Percentiles rank a stretch among this genome's conserved stretches.
phyloP scores from a whole-genome alignment of 2,797 vertebrate genomes.

The Catamblyrhynchus diadema region DNA sequence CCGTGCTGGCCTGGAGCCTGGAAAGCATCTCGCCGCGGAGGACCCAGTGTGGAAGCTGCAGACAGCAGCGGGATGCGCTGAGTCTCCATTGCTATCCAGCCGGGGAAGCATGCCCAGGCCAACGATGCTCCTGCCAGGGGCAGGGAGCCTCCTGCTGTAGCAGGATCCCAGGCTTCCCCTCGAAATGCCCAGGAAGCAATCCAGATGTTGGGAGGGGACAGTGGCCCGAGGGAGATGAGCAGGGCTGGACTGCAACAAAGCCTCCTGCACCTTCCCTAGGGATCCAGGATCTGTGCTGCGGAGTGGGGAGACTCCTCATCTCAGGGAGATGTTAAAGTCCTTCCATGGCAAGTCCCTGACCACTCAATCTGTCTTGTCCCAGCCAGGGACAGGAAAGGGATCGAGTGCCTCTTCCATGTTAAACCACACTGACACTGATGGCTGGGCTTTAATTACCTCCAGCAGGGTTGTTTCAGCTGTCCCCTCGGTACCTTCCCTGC shows the following conservation, averaged over 20 bases:
- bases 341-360: not conserved
- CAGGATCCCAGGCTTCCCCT: not conserved
- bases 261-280: not conserved
- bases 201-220: not conserved
- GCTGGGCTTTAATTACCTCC: not conserved
- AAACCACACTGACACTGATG: not conserved
- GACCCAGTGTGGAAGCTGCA: not conserved
- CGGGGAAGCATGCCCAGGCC: not conserved
- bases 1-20: not conserved
- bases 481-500: not conserved
- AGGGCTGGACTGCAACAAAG: not conserved
- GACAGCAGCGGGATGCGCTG: not conserved
- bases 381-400: not conserved
- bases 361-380: not conserved
- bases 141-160: not conserved
- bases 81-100: not conserved
- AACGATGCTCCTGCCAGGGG: not conserved
- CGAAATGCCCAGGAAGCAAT: not conserved
- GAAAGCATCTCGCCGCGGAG: not conserved
- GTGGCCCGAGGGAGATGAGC: not conserved
- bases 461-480: not conserved
- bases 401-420: accelerated
- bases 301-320: not conserved
- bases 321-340: not conserved
- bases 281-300: not conserved